Percentiles rank a stretch among this genome's conserved stretches.
Conservation (phyloP, 2,113 vertebrate genomes). For the Paramormyrops kingsleyae region DNA sequence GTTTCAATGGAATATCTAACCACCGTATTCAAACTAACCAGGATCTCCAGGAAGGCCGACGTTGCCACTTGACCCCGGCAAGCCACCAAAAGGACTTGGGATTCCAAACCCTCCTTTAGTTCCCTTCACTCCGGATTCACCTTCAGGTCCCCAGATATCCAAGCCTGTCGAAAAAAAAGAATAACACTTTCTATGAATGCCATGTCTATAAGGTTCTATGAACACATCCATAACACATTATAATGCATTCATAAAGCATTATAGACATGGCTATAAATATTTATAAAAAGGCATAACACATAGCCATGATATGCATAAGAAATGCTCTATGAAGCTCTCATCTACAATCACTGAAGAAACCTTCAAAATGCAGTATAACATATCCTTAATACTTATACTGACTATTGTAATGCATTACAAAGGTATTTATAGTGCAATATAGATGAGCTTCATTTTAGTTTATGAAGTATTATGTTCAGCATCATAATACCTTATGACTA, state of each 20-base stretch:
- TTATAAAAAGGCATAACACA: neutral
- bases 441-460: neutral
- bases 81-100: slow-evolving; percentile 63
- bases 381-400: neutral
- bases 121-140: slow-evolving; percentile 67
- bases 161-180: slow-evolving; percentile 55
- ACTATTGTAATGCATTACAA: neutral
- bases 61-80: slow-evolving; percentile 58
- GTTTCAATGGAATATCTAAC: neutral
- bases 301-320: neutral
- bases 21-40: slow-evolving; percentile 59
- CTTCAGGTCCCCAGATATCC: slow-evolving; percentile 61
- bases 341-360: neutral
- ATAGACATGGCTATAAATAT: neutral
- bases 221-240: neutral
- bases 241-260: neutral
- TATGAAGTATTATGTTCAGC: neutral
- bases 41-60: slow-evolving; percentile 71
- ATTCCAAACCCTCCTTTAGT: slow-evolving; percentile 71
- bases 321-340: neutral
- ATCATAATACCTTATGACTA: neutral
- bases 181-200: neutral
- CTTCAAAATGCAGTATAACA: neutral
- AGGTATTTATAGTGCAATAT: neutral
- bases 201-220: neutral